Evolutionary conservation across 2,888 invertebrate species (phyloP).

Genomic region (Rotaria magnacalcarata): DNA sequence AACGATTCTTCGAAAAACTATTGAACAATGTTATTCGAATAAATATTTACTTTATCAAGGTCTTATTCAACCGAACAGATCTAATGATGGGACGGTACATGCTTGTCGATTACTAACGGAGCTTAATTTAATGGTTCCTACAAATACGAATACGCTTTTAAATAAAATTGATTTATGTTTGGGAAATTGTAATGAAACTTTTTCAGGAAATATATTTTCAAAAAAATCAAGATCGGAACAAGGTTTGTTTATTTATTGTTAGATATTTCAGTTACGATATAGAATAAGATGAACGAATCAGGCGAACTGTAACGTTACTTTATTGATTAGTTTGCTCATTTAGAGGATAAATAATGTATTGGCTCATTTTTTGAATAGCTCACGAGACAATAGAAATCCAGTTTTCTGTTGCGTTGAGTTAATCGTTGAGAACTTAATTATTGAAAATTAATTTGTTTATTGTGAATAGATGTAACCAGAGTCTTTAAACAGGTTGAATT

Average conservation of each 20-base stretch:
- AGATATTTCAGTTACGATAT: too few relatives aligned
- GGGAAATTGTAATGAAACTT: constrained; percentile 15
- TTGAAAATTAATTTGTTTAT: too few relatives aligned
- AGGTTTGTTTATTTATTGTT: not conserved
- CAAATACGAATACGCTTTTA: not conserved
- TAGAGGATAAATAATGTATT: too few relatives aligned
- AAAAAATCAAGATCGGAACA: not conserved
- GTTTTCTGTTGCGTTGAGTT: too few relatives aligned
- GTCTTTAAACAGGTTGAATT: too few relatives aligned
- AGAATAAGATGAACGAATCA: too few relatives aligned
- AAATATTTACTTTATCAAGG: constrained; percentile 1
- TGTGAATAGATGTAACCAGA: too few relatives aligned
- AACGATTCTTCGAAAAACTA: constrained; percentile 1
- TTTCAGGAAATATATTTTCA: not conserved
- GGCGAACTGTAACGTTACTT: too few relatives aligned
- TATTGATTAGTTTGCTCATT: too few relatives aligned
- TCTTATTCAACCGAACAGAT: not conserved
- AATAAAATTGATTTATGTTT: not conserved
- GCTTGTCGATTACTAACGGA: not conserved
- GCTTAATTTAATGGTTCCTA: not conserved
- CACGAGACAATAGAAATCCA: too few relatives aligned
- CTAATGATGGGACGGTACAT: not conserved
- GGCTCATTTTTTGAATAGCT: too few relatives aligned
- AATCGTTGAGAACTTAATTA: too few relatives aligned
- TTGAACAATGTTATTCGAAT: not conserved